These are phyloP conservation scores for Liopterus haemorrhoidalis DNA, from an alignment of 2,888 invertebrate species.

Conservation along the genomic window DNA sequence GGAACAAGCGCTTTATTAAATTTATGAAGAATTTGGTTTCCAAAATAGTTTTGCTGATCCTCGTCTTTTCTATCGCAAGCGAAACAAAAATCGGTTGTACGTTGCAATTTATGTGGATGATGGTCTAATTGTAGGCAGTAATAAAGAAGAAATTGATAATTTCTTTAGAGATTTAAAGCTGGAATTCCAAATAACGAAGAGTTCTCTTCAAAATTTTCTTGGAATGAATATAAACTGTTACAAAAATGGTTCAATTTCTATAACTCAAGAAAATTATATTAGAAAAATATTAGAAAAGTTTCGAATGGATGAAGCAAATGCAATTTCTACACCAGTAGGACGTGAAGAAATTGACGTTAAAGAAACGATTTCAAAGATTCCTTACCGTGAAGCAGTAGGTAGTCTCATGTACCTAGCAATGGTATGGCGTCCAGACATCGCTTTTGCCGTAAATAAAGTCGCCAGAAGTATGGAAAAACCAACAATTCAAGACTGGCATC, in stretches of 20 bases:
- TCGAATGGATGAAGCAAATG: constrained; percentile 23
- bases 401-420: constrained; percentile 25
- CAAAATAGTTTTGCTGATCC: too few species aligned
- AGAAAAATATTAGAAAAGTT: constrained; percentile 21
- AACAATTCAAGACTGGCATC: constrained; percentile 20
- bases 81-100: too few species aligned
- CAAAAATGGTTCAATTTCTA: not conserved
- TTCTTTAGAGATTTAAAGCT: constrained; percentile 26
- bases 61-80: constrained; percentile 10
- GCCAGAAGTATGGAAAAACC: constrained; percentile 27
- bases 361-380: constrained; percentile 9
- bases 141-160: constrained; percentile 18
- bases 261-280: constrained; percentile 7
- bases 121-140: constrained; percentile 26
- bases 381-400: constrained; percentile 27
- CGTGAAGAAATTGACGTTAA: not conserved
- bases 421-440: constrained; percentile 24
- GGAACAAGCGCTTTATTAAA: too few species aligned
- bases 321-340: constrained; percentile 10
- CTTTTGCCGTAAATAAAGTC: constrained; percentile 20
- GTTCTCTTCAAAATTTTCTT: constrained; percentile 1
- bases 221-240: constrained; percentile 7
- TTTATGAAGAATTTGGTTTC: too few species aligned
- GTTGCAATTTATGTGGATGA: constrained; percentile 33
- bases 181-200: constrained; percentile 18